These are phyloP conservation scores for Ashinkailepas kermadecensis DNA, from an alignment of 2,888 invertebrate species.

Conservation along the genomic window DNA sequence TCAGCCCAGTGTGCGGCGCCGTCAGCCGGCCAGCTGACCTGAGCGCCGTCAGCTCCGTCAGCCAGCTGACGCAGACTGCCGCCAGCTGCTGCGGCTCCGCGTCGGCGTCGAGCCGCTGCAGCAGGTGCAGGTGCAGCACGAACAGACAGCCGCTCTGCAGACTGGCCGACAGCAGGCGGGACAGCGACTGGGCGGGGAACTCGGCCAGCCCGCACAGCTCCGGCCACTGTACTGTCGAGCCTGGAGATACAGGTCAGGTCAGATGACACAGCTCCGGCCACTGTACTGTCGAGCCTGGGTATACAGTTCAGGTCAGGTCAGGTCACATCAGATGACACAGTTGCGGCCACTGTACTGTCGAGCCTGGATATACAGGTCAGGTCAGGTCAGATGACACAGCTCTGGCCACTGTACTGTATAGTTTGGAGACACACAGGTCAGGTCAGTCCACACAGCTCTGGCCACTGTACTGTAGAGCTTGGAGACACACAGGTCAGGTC, in stretches of 20 bases:
- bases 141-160: background rate
- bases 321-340: background rate
- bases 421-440: background rate
- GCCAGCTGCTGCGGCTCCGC: background rate
- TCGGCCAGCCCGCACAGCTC: background rate
- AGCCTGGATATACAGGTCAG: background rate
- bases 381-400: background rate
- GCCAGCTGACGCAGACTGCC: background rate
- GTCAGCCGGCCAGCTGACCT: background rate
- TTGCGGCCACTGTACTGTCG: too few relatives aligned
- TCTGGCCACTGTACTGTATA: background rate
- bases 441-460: too few relatives aligned
- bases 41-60: background rate
- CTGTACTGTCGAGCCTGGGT: background rate
- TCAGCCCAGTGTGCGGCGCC: too few relatives aligned
- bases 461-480: background rate
- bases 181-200: background rate
- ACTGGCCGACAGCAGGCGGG: background rate
- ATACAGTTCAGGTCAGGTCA: background rate
- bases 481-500: background rate
- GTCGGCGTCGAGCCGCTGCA: background rate
- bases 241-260: too few relatives aligned
- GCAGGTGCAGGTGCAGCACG: slow-evolving; percentile 13
- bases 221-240: background rate
- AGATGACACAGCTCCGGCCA: too few relatives aligned